Evolutionary conservation across 2,797 vertebrate species (phyloP), one percentile per base, ranked within the genome.

Genomic region (Rachycentron canadum): DNA sequence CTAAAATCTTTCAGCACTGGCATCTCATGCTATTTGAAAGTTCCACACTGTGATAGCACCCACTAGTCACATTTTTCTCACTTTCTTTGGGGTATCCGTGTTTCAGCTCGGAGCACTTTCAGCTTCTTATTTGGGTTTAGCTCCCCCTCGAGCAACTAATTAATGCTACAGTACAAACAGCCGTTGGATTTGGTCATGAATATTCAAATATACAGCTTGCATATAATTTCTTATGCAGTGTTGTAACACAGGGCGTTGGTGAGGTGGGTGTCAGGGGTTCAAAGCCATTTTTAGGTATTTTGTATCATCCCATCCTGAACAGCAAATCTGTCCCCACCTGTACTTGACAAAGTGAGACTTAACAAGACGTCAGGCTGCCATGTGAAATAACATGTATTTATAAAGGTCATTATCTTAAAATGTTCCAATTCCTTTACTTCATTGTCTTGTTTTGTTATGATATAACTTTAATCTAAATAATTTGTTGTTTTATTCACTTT

Each of bases 71-170:
- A 12, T 17, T 72, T 72, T 69, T 87, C 73, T 81, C 76, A 86
- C 79, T 83, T 80, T 85, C 63, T 77, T 53, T 70, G 72, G 61
- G 73, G 68, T 68, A 73, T 74, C 73, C 32, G 41, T 64, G 78
- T 80, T 81, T 84, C 75, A 78, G 61, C 52, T 43, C 21, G 12
- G 23, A 61, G 58, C 36, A 52, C 66, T 78, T n/a, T 56, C 55
- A 40, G 92, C 89, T 91, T 89, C 83, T 86, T 91, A 89, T 94
- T 94, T 93, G 90, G 91, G 84, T 90, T 84, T 82, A 83, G 89
- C 96, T 95, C 96, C 94, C 97, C 98, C 97, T 97, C 95, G 90
- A 98, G 98, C 98, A 95, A 96, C 97, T 98, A 97, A 99, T 99
- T 99, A 99, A 98, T 98, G 97, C 97, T 96, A 73, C 96, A 96